These are phyloP conservation scores for Bettongia penicillata DNA, from an alignment of 2,113 vertebrate species.

Conservation along the genomic window DNA sequence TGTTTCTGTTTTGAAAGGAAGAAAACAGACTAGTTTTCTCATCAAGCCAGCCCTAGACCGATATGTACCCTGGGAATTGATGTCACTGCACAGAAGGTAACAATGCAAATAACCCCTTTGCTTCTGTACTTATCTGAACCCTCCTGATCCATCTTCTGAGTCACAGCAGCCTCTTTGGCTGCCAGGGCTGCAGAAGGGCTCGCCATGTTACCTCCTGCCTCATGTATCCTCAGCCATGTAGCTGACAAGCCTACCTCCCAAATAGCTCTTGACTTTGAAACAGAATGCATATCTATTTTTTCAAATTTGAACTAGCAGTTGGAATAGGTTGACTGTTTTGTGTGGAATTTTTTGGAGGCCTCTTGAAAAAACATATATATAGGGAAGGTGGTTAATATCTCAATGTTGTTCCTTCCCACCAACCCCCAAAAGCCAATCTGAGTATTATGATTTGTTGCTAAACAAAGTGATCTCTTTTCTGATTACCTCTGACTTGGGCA, in stretches of 20 bases:
- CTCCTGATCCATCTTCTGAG: constrained; percentile 23
- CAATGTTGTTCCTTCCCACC: constrained; percentile 34
- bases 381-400: background rate
- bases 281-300: background rate
- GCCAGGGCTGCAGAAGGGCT: constrained; percentile 26
- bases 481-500: background rate
- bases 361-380: background rate
- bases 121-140: constrained; percentile 38
- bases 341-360: background rate
- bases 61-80: constrained; percentile 2
- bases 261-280: constrained; percentile 34
- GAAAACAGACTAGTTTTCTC: constrained; percentile 34
- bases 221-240: background rate
- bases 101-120: background rate
- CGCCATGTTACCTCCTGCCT: constrained; percentile 26
- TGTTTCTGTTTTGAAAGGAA: constrained; percentile 32
- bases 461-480: background rate
- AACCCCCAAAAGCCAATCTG: background rate
- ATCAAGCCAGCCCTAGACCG: background rate
- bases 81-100: background rate
- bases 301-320: background rate
- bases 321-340: background rate
- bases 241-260: constrained; percentile 16
- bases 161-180: constrained; percentile 20
- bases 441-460: background rate